phyloP scores from a whole-genome alignment of 92 coral and sea anemone genomes.

The Heliopora coerulea region DNA sequence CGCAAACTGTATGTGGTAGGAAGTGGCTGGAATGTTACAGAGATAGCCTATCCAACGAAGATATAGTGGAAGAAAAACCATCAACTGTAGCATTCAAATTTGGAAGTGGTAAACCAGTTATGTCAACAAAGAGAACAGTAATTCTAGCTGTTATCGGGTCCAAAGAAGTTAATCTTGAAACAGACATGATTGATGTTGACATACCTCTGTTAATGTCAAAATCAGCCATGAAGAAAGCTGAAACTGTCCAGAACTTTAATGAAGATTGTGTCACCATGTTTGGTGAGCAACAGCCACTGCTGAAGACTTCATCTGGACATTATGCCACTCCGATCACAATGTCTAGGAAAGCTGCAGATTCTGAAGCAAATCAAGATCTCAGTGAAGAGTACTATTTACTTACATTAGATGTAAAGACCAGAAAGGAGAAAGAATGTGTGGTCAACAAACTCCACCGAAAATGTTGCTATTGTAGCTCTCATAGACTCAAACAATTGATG shows the following conservation, averaged over 20 bases:
- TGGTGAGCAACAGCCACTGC: conserved; percentile 15
- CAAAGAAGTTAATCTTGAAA: not conserved
- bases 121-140: not conserved
- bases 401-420: conserved; percentile 4
- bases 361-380: not conserved
- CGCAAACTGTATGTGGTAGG: conserved; percentile 22
- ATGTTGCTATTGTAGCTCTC: conserved; percentile 5
- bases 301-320: conserved; percentile 20
- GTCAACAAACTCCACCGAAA: conserved; percentile 14
- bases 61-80: conserved; percentile 6
- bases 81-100: conserved; percentile 1
- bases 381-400: not conserved
- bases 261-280: conserved; percentile 24
- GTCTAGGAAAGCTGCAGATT: conserved; percentile 1
- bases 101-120: conserved; percentile 22
- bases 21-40: conserved; percentile 22
- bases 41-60: conserved; percentile 15
- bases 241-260: conserved; percentile 20
- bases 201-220: conserved; percentile 14
- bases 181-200: conserved; percentile 11
- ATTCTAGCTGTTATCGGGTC: conserved; percentile 9
- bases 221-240: conserved; percentile 17
- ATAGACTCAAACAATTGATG: not conserved
- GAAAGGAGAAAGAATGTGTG: conserved; percentile 5
- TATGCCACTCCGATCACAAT: conserved; percentile 8